A percentile compares a stretch with the other conserved stretches of the same genome.
Conservation (phyloP, 2,113 vertebrate species). For the Cyanistes caeruleus region DNA sequence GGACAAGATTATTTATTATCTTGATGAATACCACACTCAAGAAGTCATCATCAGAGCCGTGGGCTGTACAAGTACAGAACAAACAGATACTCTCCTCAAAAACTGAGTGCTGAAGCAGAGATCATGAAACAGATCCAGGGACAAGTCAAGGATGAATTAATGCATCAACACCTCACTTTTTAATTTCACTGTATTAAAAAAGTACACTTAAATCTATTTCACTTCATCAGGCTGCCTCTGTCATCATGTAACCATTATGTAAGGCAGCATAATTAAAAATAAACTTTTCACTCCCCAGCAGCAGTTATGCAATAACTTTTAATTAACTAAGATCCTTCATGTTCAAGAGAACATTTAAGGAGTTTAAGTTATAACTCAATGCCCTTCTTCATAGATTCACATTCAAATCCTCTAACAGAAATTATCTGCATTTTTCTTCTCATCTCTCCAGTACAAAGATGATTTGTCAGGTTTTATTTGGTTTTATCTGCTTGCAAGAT, state of each 20-base stretch:
- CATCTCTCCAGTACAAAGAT: constrained; percentile 2
- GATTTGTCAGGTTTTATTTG: constrained; percentile 63
- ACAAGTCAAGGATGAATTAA: not conserved
- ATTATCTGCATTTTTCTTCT: constrained; percentile 3
- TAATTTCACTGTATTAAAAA: constrained; percentile 23
- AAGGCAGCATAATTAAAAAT: constrained; percentile 54
- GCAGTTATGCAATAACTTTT: constrained; percentile 51
- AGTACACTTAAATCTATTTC: not conserved
- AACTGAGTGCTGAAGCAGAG: not conserved
- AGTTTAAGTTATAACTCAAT: constrained; percentile 3
- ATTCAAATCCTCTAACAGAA: not conserved
- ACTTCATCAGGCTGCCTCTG: constrained; percentile 5
- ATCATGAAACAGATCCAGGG: not conserved
- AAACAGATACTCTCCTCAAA: not conserved
- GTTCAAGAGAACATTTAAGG: constrained; percentile 34
- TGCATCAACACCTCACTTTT: not conserved
- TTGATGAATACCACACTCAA: not conserved
- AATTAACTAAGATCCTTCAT: constrained; percentile 34
- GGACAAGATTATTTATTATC: not conserved
- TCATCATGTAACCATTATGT: constrained; percentile 12
- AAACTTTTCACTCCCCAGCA: constrained; percentile 56
- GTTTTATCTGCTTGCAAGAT: constrained; percentile 54
- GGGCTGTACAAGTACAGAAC: not conserved
- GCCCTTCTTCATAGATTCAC: not conserved
- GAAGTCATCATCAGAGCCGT: not conserved